Percentiles rank a stretch among this genome's conserved stretches.
phyloP scores from a whole-genome alignment of 2,113 vertebrate genomes.

The Cryptoleucopteryx plumbea region DNA sequence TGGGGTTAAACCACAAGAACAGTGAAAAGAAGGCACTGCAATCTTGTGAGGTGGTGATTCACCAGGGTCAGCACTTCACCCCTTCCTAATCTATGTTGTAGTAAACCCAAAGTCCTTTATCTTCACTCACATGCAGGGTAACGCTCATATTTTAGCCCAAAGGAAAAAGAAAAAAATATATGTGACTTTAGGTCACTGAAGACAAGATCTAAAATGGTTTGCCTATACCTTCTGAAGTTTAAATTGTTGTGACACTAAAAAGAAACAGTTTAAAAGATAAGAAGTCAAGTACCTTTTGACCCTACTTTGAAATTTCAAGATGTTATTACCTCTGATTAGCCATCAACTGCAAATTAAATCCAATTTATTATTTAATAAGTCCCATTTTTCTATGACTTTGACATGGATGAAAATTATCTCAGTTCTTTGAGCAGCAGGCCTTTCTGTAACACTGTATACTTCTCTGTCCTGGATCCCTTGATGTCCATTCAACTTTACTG shows the following conservation, averaged over 20 bases:
- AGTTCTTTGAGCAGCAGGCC: neutral
- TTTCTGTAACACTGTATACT: neutral
- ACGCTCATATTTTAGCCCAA: neutral
- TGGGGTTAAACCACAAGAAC: neutral
- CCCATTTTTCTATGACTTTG: neutral
- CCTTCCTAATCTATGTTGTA: neutral
- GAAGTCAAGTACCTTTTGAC: neutral
- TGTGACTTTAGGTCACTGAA: neutral
- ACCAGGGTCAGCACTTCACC: neutral
- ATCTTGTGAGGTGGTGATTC: neutral
- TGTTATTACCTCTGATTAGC: neutral
- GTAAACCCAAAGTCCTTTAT: neutral
- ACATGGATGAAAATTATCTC: neutral
- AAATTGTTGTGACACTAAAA: neutral
- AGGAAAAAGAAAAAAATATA: neutral
- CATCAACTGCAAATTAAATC: neutral
- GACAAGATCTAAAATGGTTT: neutral
- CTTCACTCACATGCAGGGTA: neutral
- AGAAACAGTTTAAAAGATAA: neutral
- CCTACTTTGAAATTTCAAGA: neutral
- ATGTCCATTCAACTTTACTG: neutral
- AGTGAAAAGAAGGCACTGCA: neutral
- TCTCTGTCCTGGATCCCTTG: neutral
- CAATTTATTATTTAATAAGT: neutral
- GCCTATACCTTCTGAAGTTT: neutral